Base-by-base conservation (phyloP, 2,888 invertebrate genomes). In the Thumatha senex region DNA sequence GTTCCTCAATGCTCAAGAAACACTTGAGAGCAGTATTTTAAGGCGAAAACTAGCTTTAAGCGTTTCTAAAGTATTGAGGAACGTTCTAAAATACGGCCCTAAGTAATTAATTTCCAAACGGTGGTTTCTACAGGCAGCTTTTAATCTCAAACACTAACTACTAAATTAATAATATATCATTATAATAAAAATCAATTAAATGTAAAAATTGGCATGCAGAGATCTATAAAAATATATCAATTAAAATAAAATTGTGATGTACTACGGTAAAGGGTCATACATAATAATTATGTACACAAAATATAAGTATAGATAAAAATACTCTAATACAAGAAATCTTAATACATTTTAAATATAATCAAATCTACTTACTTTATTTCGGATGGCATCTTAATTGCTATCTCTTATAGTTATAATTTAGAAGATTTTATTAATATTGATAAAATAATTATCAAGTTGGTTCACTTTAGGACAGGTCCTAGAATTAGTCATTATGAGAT, bases 51-150 rank as follows among this genome's bases (percentile, higher is more conserved):
- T n/a, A n/a, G n/a, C n/a, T n/a, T n/a, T n/a, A n/a, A n/a, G n/a
- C n/a, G n/a, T n/a, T n/a, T n/a, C n/a, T n/a, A n/a, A n/a, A n/a
- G n/a, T n/a, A n/a, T n/a, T n/a, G n/a, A n/a, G n/a, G n/a, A n/a
- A n/a, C n/a, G n/a, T n/a, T n/a, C n/a, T n/a, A n/a, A n/a, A n/a
- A n/a, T n/a, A n/a, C n/a, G n/a, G n/a, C n/a, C n/a, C n/a, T n/a
- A n/a, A 64, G 59, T 63, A 59, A 67, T 70, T 39, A 65, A 64
- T 65, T 67, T 67, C 63, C 55, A 65, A 35, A 68, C 72, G 80
- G 80, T 79, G 80, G 78, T 79, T 55, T 67, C 48, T 33, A 47
- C 35, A 45, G 46, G 54, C 63, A 73, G 69, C 70, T 65, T 63
- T 64, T 63, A 60, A 61, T 56, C 57, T 54, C 62, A 61, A 71